Evolutionary conservation across 30 jellyfish, hydroid and myxozoan species (phyloP), one percentile per base, ranked within the genome.

Genomic region (Turritopsis rubra): DNA sequence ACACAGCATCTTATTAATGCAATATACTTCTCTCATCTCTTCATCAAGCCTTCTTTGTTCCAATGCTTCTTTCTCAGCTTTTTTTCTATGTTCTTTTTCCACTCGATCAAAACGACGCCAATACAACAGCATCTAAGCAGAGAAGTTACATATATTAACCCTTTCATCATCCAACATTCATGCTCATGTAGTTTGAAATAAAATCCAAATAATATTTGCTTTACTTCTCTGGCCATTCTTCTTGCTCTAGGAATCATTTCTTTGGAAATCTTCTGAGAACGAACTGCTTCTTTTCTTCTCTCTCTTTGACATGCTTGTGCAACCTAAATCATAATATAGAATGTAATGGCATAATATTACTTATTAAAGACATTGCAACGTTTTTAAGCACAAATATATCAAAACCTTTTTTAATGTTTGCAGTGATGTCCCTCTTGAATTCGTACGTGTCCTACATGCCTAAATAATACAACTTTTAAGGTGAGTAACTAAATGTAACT

Each of bases 61-160:
- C 93, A 88, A 28, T 1, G 98, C 98, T 79, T 92, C 98, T 75
- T 92, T 92, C 71, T 92, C 98, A 17, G 98, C 98, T 66, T 92
- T 92, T 81, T 87, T 92, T 60, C 98, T 84, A 73, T 92, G 98
- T 52, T 92, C 98, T 54, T 88, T 88, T 85, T 92, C 98, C 8
- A 92, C 98, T 52, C 86, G 86, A 66, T 92, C 98, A 81, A 92
- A 92, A 28, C 90, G 84, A 82, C 84, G 88, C 98, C 98, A 92
- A 66, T 92, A 92, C 20, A 88, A 89, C 22, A 92, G 83, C 96
- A 92, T 88, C 98, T 92, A 72, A 0, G 71, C 7, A 17, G 72
- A 25, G 30, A 18, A 53, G 28, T 9, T 23, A 21, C 19, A 60
- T 23, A 60, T 18, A 60, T 54, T 54, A 18, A 54, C n/a, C 18